These are phyloP conservation scores for Caenorhabditis sulstoni DNA, from an alignment of 2,888 invertebrate genomes.

Conservation along the genomic window DNA sequence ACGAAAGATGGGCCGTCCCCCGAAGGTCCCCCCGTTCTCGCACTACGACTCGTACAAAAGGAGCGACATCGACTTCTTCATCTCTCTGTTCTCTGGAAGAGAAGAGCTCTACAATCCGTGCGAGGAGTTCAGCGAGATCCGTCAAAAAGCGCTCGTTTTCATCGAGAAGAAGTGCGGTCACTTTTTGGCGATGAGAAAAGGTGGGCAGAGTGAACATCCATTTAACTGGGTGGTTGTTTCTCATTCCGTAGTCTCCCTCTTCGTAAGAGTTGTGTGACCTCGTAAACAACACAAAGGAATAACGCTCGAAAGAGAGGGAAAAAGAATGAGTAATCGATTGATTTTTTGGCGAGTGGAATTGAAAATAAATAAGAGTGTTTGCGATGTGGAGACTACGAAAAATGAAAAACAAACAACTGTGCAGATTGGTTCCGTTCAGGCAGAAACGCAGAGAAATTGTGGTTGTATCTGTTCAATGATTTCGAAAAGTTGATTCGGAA, in stretches of 20 bases:
- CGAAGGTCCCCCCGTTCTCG: conserved; percentile 43
- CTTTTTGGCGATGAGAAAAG: conserved; percentile 48
- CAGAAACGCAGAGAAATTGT: conserved; percentile 48
- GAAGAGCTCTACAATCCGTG: conserved; percentile 47
- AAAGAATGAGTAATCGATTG: conserved; percentile 6
- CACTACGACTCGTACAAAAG: conserved; percentile 45
- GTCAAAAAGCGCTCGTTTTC: conserved; percentile 25
- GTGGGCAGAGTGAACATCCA: neutral
- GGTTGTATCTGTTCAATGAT: conserved; percentile 45
- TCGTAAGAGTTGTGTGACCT: neutral
- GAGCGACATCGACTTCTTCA: conserved; percentile 47
- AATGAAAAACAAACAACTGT: conserved; percentile 29
- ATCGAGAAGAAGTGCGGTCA: conserved; percentile 50
- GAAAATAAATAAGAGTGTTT: conserved; percentile 16
- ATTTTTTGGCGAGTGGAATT: neutral
- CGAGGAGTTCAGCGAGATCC: conserved; percentile 27
- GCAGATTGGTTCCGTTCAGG: conserved; percentile 12
- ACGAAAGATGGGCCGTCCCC: conserved; percentile 46
- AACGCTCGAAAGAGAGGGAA: neutral
- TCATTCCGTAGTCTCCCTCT: conserved; percentile 7
- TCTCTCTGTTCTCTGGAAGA: conserved; percentile 39
- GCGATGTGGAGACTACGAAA: conserved; percentile 12
- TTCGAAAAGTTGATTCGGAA: conserved; percentile 43
- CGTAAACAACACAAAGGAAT: neutral
- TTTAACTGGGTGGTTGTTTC: conserved; percentile 1